phyloP scores from a whole-genome alignment of 2,888 invertebrate species.

The Aphrophora alni region DNA sequence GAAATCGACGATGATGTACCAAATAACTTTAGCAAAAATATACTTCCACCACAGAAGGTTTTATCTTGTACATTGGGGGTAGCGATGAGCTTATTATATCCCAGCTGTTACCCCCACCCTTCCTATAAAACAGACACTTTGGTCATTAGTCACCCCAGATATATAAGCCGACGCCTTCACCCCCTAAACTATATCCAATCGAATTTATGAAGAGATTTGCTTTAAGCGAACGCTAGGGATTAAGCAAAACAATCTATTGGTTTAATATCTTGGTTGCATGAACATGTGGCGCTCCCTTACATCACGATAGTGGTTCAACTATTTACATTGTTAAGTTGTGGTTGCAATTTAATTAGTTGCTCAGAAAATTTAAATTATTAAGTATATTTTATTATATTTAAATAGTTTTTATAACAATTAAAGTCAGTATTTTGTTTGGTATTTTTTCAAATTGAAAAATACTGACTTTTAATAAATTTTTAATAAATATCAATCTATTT shows the following conservation, averaged over 20 bases:
- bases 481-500: too few relatives aligned
- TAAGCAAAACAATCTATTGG: slow-evolving; percentile 29
- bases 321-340: not conserved
- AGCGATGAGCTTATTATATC: not conserved
- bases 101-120: not conserved
- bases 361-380: too few relatives aligned
- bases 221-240: slow-evolving; percentile 31
- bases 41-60: too few relatives aligned
- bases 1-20: too few relatives aligned
- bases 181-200: slow-evolving; percentile 33
- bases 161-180: not conserved
- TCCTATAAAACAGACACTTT: not conserved
- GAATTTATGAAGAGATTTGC: slow-evolving; percentile 37
- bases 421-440: too few relatives aligned
- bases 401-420: too few relatives aligned
- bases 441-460: too few relatives aligned
- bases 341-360: not conserved
- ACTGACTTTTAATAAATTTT: too few relatives aligned
- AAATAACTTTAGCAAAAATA: too few relatives aligned
- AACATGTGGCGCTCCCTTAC: not conserved
- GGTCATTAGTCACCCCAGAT: slow-evolving; percentile 9
- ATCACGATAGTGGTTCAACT: not conserved
- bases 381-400: too few relatives aligned
- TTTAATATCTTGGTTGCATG: slow-evolving; percentile 22
- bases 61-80: not conserved